These are phyloP conservation scores for Chrysomela aeneicollis DNA, from an alignment of 2,888 invertebrate genomes.

Conservation along the genomic window DNA sequence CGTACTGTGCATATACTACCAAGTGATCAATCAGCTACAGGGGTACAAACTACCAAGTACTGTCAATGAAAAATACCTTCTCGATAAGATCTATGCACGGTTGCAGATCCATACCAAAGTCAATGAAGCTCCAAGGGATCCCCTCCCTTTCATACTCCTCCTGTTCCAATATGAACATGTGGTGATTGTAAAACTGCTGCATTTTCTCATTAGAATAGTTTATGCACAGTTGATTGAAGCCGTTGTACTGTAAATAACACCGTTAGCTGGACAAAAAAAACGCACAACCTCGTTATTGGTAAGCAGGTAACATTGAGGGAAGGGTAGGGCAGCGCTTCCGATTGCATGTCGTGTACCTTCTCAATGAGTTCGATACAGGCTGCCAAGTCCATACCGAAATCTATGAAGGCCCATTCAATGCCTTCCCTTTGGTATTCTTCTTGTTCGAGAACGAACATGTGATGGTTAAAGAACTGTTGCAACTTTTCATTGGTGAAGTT, in stretches of 20 bases:
- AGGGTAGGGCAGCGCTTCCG: not conserved
- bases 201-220: constrained; percentile 96
- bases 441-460: constrained; percentile 94
- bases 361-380: constrained; percentile 83
- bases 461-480: constrained; percentile 94
- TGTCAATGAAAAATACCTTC: constrained; percentile 71
- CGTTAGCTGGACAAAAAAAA: constrained; percentile 38
- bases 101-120: constrained; percentile 95
- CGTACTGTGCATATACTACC: constrained; percentile 43
- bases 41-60: not conserved
- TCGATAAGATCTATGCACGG: constrained; percentile 90
- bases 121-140: constrained; percentile 91
- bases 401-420: constrained; percentile 92
- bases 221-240: constrained; percentile 95
- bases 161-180: constrained; percentile 96
- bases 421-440: constrained; percentile 92
- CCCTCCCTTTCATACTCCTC: constrained; percentile 94
- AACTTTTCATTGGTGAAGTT: constrained; percentile 94
- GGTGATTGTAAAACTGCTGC: constrained; percentile 96
- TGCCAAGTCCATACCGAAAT: constrained; percentile 92
- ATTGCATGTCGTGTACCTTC: constrained; percentile 65
- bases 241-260: constrained; percentile 76
- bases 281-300: constrained; percentile 27
- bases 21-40: constrained; percentile 19
- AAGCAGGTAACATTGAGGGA: constrained; percentile 11